Conservation (phyloP, 2,113 vertebrate genomes). For the Stigmatopora nigra region DNA sequence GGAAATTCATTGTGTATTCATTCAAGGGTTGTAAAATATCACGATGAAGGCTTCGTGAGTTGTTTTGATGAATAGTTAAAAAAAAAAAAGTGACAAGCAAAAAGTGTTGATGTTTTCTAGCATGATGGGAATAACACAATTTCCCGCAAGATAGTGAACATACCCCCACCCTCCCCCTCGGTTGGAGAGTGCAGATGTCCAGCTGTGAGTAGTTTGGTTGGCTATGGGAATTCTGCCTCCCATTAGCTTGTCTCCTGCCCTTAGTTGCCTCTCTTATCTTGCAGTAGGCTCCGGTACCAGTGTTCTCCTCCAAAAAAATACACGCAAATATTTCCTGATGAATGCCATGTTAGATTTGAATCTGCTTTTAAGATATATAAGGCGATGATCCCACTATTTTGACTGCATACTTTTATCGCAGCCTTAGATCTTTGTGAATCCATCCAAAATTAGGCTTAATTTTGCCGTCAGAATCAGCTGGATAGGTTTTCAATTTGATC, state of each 20-base stretch:
- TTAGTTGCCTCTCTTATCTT: conserved; percentile 66
- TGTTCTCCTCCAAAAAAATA: conserved; percentile 42
- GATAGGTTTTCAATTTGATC: too few species aligned
- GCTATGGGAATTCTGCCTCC: conserved; percentile 52
- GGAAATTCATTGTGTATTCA: too few species aligned
- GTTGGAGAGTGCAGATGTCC: conserved; percentile 37
- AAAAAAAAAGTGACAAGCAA: too few species aligned
- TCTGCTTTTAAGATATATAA: conserved; percentile 46
- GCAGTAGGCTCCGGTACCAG: conserved; percentile 35
- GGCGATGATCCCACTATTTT: conserved; percentile 28
- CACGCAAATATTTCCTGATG: conserved; percentile 53
- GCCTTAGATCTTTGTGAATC: too few species aligned
- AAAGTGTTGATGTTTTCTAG: background rate
- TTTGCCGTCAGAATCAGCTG: too few species aligned
- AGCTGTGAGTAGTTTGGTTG: conserved; percentile 73
- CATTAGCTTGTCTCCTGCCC: conserved; percentile 64
- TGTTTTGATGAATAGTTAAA: too few species aligned
- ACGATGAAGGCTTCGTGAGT: too few species aligned
- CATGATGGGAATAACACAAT: conserved; percentile 42
- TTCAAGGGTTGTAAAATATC: too few species aligned
- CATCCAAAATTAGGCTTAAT: too few species aligned
- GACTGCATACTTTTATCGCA: too few species aligned
- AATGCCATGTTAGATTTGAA: conserved; percentile 59
- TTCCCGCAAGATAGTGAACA: conserved; percentile 44
- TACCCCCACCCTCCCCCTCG: too few species aligned